These are phyloP conservation scores for Drosophila formosana DNA, from an alignment of 2,888 invertebrate genomes.

Conservation along the genomic window DNA sequence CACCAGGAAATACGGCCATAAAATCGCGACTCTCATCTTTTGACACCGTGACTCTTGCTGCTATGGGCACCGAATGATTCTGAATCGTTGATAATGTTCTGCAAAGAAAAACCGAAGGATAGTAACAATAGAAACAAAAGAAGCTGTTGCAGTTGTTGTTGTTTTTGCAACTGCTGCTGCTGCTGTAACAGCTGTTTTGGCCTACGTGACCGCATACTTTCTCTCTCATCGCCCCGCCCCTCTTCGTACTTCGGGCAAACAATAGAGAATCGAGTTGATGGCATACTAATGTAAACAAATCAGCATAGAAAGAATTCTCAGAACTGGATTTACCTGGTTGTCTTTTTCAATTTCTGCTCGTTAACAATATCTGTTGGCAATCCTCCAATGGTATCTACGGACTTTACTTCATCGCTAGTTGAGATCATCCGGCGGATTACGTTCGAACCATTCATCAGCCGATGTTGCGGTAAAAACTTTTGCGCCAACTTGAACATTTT, in stretches of 20 bases:
- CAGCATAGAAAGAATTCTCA: constrained; percentile 19
- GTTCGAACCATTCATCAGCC: constrained; percentile 31
- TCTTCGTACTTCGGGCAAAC: background rate
- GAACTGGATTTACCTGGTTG: constrained; percentile 72
- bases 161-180: background rate
- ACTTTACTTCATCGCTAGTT: constrained; percentile 81
- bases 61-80: constrained; percentile 84
- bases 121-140: constrained; percentile 11
- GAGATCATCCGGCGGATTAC: constrained; percentile 67
- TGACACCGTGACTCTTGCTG: constrained; percentile 88
- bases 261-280: background rate
- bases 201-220: constrained; percentile 67
- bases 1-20: constrained; percentile 92
- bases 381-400: constrained; percentile 77
- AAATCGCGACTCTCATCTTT: constrained; percentile 95
- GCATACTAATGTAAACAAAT: constrained; percentile 45
- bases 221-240: constrained; percentile 24
- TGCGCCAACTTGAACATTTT: constrained; percentile 78
- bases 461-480: constrained; percentile 61
- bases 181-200: constrained; percentile 57
- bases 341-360: constrained; percentile 80
- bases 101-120: constrained; percentile 28
- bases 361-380: constrained; percentile 77
- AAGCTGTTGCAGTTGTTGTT: constrained; percentile 18
- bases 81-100: constrained; percentile 84